Conservation (phyloP, 2,113 vertebrate species). For the Bos indicus region DNA sequence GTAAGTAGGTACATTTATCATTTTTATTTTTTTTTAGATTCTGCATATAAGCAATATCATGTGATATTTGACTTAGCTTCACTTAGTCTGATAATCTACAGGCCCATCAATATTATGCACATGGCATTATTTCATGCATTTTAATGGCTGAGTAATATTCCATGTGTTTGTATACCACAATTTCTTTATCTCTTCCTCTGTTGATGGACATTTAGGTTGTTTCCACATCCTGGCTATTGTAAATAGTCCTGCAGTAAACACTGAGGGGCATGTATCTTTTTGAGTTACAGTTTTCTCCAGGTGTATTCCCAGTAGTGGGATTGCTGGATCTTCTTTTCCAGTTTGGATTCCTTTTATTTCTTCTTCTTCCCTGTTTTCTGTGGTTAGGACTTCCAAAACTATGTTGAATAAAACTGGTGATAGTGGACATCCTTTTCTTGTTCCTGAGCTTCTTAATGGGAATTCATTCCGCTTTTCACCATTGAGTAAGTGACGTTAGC, state of each 20-base stretch:
- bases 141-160: background rate
- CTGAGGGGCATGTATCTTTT: background rate
- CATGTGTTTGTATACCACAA: background rate
- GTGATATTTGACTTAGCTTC: background rate
- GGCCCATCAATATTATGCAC: background rate
- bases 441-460: background rate
- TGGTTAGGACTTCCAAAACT: background rate
- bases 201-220: background rate
- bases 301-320: background rate
- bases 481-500: background rate
- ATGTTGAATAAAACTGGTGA: background rate
- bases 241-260: background rate
- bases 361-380: background rate
- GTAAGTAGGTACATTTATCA: background rate
- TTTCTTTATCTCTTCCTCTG: background rate
- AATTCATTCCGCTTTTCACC: background rate
- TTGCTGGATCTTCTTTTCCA: background rate
- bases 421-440: background rate
- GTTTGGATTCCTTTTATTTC: background rate
- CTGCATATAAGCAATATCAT: background rate
- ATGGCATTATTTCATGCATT: background rate
- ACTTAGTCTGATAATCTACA: background rate
- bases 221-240: background rate
- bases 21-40: background rate
- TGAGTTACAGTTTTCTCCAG: background rate